A percentile compares a stretch with the other conserved stretches of the same genome.
Conservation (phyloP, 2,113 vertebrate genomes). For the Myotis davidii region DNA sequence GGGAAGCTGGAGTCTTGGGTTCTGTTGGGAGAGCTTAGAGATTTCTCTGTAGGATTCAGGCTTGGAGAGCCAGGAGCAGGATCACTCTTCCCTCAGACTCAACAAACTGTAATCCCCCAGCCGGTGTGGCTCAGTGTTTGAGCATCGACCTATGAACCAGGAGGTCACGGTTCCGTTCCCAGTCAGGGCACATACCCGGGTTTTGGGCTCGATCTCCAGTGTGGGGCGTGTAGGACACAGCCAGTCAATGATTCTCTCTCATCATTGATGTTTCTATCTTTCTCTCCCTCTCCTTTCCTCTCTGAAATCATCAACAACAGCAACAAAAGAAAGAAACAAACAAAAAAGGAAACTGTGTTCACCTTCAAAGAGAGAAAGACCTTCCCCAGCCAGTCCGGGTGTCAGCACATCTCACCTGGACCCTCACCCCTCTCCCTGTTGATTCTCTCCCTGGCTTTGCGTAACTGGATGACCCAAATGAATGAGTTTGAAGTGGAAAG, state of each 20-base stretch:
- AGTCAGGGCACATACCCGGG: no score
- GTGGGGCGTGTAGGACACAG: no score
- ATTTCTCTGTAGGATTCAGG: background rate
- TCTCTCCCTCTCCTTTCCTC: no score
- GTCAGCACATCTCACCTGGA: background rate
- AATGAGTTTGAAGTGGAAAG: background rate
- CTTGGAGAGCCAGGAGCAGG: background rate
- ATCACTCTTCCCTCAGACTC: background rate
- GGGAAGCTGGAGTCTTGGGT: background rate
- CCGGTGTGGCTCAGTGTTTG: no score
- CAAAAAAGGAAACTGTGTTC: background rate
- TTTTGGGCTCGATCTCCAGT: no score
- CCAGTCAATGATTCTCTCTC: no score
- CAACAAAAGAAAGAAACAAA: no score
- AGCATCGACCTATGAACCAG: no score
- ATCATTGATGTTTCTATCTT: no score
- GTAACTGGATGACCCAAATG: background rate
- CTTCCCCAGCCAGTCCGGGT: fast-evolving
- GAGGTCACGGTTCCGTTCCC: no score
- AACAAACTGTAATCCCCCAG: background rate
- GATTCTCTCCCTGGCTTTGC: background rate
- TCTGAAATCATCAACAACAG: no score
- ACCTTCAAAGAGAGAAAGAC: background rate
- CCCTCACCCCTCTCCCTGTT: background rate
- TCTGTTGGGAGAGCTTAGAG: background rate